phyloP scores from a whole-genome alignment of 1,140 invertebrate species.

The Halesus radiatus region DNA sequence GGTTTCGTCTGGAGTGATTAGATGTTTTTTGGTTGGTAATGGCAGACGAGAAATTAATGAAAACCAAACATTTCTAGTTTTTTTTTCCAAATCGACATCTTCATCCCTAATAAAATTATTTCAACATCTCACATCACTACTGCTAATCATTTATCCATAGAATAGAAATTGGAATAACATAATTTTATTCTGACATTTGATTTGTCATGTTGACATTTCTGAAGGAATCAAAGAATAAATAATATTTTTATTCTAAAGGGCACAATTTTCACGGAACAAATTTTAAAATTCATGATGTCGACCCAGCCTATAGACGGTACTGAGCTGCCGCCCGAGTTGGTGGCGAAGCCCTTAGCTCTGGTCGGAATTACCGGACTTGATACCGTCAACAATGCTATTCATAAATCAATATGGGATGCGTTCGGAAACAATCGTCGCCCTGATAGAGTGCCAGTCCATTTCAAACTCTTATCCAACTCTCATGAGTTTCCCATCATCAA shows the following conservation, averaged over 20 bases:
- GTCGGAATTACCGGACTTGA: constrained; percentile 91
- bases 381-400: constrained; percentile 84
- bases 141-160: no score
- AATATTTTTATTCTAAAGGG: neutral
- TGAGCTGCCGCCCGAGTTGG: constrained; percentile 83
- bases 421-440: constrained; percentile 85
- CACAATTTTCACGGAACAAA: neutral
- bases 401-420: constrained; percentile 93
- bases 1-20: no score
- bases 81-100: no score
- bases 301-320: constrained; percentile 70
- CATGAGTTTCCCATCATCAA: constrained; percentile 93
- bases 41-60: no score
- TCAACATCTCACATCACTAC: no score
- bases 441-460: constrained; percentile 87
- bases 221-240: neutral
- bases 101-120: no score
- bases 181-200: neutral
- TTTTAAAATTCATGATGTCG: constrained; percentile 60
- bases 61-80: no score
- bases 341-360: constrained; percentile 84
- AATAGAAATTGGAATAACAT: no score
- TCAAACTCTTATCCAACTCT: constrained; percentile 82
- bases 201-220: neutral
- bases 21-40: no score